Base-by-base conservation (phyloP, 2,113 vertebrate genomes). In the Amphilophus citrinellus region DNA sequence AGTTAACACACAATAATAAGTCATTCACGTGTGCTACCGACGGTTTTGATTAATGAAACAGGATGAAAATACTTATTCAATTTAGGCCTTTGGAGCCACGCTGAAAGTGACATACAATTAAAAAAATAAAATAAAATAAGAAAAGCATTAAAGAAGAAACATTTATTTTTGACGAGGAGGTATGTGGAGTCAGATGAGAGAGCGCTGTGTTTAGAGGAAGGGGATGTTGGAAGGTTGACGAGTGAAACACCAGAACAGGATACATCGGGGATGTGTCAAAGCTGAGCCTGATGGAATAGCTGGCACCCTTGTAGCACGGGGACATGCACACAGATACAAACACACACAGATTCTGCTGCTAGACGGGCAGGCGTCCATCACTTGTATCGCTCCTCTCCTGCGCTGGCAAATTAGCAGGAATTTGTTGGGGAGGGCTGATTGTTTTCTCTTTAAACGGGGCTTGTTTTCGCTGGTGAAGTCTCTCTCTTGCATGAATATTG, bases 371-470 rank as follows among this genome's bases (percentile, higher is more conserved):
- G 84, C 90, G 30, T 89, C 87, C 93, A 91, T 91, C 87, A 87
- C 84, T 68, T 63, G 50, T 71, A 35, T 58, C 63, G 42, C 88
- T 91, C 77, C 84, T 82, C 78, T 80, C 44, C 1, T 35, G 78
- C 50, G 17, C 88, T 88, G 86, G 93, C 89, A 89, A 92, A 90
- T 91, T 92, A 90, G 84, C 88, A 94, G 92, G 93, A 96, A 93
- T 95, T 81, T 91, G 81, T 82, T 11, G 63, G 84, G 91, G 83
- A 78, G 82, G 82, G 83, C 56, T 75, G 93, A 94, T 95, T 95
- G 94, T 95, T 95, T 95, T 95, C 93, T 94, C 94, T 93, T 93
- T 66, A 93, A 94, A 92, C 90, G 57, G 61, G 83, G 84, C 91
- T 85, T 95, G 93, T 95, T 95, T 95, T 93, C 50, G 44, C 90